These are phyloP conservation scores for Lagocephalus sceleratus DNA, from an alignment of 2,797 vertebrate genomes.

Conservation along the genomic window DNA sequence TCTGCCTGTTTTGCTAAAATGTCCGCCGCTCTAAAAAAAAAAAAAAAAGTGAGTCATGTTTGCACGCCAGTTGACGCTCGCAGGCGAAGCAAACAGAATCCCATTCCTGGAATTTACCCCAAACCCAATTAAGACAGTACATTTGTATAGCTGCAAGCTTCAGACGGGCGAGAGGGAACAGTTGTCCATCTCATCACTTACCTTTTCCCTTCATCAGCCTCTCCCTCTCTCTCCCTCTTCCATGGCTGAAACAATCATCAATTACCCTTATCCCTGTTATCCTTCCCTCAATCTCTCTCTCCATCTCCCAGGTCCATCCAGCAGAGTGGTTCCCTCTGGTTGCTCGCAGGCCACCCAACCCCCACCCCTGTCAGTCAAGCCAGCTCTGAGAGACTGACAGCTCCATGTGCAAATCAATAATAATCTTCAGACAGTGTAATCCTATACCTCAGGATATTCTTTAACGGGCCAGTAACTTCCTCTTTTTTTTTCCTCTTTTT, in stretches of 20 bases:
- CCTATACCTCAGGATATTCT: slow-evolving; percentile 78
- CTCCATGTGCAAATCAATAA: slow-evolving; percentile 92
- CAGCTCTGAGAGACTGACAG: slow-evolving; percentile 86
- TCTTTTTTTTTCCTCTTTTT: slow-evolving; percentile 55
- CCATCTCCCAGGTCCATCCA: slow-evolving; percentile 87
- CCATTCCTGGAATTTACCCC: not conserved
- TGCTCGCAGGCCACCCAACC: slow-evolving; percentile 87
- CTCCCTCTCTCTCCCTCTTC: slow-evolving; percentile 34
- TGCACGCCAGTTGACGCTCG: too few relatives aligned
- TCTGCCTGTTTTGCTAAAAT: too few relatives aligned
- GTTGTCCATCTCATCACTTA: slow-evolving; percentile 29
- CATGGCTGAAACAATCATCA: slow-evolving; percentile 91
- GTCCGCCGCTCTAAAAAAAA: too few relatives aligned
- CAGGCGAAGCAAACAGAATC: too few relatives aligned
- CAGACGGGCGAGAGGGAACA: not conserved
- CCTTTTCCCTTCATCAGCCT: slow-evolving; percentile 37
- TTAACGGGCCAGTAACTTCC: slow-evolving; percentile 62
- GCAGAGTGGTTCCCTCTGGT: slow-evolving; percentile 86
- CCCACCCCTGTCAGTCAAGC: slow-evolving; percentile 88
- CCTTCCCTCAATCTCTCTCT: slow-evolving; percentile 62
- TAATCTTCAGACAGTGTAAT: slow-evolving; percentile 91
- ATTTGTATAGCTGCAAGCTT: not conserved
- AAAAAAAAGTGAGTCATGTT: too few relatives aligned
- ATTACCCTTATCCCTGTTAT: slow-evolving; percentile 93
- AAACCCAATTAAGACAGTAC: not conserved